These are phyloP conservation scores for Panagrolaimus sp. DNA, from an alignment of 1,140 invertebrate genomes.

Conservation along the genomic window DNA sequence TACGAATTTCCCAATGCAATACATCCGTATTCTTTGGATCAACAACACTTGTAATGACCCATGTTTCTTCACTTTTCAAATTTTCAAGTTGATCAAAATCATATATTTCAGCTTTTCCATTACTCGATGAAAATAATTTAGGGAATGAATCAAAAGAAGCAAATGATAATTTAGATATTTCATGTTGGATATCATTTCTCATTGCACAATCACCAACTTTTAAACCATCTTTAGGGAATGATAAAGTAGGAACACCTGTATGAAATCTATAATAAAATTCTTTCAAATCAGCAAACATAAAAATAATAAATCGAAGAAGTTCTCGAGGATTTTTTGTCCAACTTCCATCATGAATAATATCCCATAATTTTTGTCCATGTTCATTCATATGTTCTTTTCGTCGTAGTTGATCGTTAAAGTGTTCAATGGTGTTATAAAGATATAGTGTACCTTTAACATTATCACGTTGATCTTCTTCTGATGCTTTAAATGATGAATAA, in stretches of 20 bases:
- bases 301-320: background rate
- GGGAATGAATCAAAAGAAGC: too few species aligned
- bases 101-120: too few species aligned
- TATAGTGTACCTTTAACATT: background rate
- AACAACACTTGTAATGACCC: too few species aligned
- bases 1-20: too few species aligned
- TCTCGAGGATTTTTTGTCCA: background rate
- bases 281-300: conserved; percentile 1
- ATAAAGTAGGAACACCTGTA: background rate
- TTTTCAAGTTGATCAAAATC: too few species aligned
- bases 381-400: background rate
- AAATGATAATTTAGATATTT: too few species aligned
- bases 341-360: background rate
- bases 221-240: background rate
- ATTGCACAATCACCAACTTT: too few species aligned
- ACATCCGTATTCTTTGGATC: too few species aligned
- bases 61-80: too few species aligned
- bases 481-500: background rate
- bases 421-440: background rate
- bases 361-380: background rate
- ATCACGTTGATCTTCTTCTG: background rate
- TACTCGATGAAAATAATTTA: too few species aligned
- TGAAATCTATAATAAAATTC: background rate
- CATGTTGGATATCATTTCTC: too few species aligned
- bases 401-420: background rate